A percentile compares a stretch with the other conserved stretches of the same genome.
Evolutionary conservation across 2,113 vertebrate species (phyloP).

Genomic region (Tiliqua scincoides): DNA sequence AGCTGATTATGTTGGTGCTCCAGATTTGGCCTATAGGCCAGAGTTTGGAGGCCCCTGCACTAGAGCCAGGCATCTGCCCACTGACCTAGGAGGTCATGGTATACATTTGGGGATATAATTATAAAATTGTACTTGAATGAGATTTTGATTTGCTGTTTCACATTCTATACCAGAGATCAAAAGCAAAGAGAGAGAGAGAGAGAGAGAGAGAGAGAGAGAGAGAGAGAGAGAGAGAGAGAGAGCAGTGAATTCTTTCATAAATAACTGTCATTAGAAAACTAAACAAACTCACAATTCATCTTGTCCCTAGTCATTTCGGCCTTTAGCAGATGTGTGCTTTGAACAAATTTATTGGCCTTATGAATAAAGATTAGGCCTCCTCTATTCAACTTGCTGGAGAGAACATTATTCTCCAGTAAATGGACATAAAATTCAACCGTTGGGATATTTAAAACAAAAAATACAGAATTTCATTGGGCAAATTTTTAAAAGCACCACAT

Average conservation of each 20-base stretch:
- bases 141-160: conserved; percentile 45
- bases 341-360: conserved; percentile 64
- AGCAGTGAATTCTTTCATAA: conserved; percentile 27
- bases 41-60: too few relatives aligned
- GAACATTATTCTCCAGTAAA: conserved; percentile 68
- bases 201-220: conserved; percentile 32
- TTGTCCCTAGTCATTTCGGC: conserved; percentile 52
- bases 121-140: conserved; percentile 4
- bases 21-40: too few relatives aligned
- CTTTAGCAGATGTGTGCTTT: conserved; percentile 62
- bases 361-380: conserved; percentile 73
- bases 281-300: conserved; percentile 60
- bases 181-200: conserved; percentile 19
- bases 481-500: conserved; percentile 39
- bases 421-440: conserved; percentile 51
- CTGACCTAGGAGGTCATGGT: too few relatives aligned
- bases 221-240: conserved; percentile 28
- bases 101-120: conserved; percentile 12
- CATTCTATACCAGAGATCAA: conserved; percentile 29
- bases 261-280: conserved; percentile 40
- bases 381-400: conserved; percentile 49
- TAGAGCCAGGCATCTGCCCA: too few relatives aligned
- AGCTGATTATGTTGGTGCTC: too few relatives aligned
- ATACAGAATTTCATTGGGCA: neutral
- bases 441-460: conserved; percentile 44